Conservation (phyloP, 2,797 vertebrate genomes). For the Cryptoblepharus egeriae region DNA sequence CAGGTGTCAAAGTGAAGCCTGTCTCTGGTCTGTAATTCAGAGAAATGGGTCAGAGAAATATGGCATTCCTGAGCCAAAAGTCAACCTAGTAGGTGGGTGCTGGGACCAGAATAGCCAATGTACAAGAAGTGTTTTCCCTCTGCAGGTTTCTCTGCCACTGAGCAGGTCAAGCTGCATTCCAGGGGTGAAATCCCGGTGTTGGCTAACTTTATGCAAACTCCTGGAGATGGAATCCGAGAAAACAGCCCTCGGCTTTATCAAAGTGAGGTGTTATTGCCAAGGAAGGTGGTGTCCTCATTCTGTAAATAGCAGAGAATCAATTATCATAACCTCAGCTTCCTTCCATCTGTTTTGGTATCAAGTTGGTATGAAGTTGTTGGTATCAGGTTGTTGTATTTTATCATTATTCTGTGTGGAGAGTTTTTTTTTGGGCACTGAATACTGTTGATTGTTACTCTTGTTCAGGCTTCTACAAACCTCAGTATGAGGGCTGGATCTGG, state of each 20-base stretch:
- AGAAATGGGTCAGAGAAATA: not conserved
- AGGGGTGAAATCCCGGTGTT: not conserved
- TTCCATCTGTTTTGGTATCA: not conserved
- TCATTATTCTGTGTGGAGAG: not conserved
- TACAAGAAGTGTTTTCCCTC: not conserved
- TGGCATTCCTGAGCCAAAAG: not conserved
- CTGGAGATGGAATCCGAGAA: constrained; percentile 8
- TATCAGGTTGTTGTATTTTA: rapidly evolving
- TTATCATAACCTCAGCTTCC: not conserved
- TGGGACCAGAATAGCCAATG: too few species aligned
- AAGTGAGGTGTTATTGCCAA: not conserved
- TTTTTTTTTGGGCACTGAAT: not conserved
- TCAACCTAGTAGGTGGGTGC: too few species aligned
- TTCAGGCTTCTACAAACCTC: too few species aligned
- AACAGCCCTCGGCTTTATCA: not conserved
- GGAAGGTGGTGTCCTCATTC: not conserved
- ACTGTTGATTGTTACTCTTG: not conserved
- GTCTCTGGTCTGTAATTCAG: too few species aligned
- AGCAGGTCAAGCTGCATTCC: constrained; percentile 16
- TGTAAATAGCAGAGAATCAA: not conserved
- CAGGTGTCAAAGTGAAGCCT: not conserved
- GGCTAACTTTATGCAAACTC: not conserved
- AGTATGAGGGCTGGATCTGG: too few species aligned
- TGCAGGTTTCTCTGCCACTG: not conserved
- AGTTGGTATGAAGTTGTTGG: not conserved